Evolutionary conservation across 2,888 invertebrate species (phyloP), one percentile per base, ranked within the genome.

Genomic region (Baronia brevicornis): DNA sequence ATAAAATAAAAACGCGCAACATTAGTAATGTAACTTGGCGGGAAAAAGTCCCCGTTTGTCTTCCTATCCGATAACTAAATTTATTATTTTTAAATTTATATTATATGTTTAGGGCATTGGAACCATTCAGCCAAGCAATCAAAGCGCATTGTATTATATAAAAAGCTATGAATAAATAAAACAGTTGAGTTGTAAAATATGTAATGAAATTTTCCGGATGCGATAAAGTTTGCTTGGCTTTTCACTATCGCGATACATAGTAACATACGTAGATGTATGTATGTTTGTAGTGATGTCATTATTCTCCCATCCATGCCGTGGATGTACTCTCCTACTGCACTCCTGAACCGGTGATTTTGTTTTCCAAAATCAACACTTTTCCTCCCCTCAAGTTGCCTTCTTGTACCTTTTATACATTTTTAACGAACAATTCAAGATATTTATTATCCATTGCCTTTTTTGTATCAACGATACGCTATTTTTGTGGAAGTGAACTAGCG

Each of bases 331-430:
- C 60, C 62, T 56, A 61, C 59, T 78, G 79, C 79, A 80, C 68
- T 72, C 60, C 53, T 51, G 52, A 58, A 54, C 46, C 52, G 46
- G 56, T 55, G 63, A 60, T 61, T 67, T 61, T 54, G 54, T 60
- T 55, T 55, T 53, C 55, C 49, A 71, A 71, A 75, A 73, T 69
- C 69, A 71, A 68, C 68, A 60, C 70, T 78, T 78, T 78, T 67
- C 62, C n/a, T 48, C 47, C 53, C 63, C 54, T 56, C 51, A 57
- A 57, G 59, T 61, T 59, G 48, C 53, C 45, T 43, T 44, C 58
- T 40, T 26, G 42, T 60, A 61, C 52, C 37, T 43, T 42, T 55
- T 47, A 51, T 38, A 33, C 38, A 54, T 54, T 62, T 65, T 68
- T 69, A 69, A 39, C 52, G 55, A 45, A 14, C 7, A 5, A 34